Base-by-base conservation (phyloP, 2,113 vertebrate species). In the Coptodon bakossiorum region DNA sequence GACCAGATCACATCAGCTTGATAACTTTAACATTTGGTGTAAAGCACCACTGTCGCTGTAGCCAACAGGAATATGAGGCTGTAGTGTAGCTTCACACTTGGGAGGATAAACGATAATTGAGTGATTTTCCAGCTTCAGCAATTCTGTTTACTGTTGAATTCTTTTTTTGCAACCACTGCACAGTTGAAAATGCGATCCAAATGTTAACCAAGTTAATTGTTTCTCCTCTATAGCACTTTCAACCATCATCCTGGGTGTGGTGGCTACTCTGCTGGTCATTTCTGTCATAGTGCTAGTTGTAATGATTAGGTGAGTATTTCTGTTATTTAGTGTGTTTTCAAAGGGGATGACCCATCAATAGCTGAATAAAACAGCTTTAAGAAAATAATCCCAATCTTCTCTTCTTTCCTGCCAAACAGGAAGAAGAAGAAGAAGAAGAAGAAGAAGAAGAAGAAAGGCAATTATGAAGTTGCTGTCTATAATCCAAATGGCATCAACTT, bases 271-370 rank as follows among this genome's bases (percentile, higher is more conserved):
- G 81, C 88, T 98, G 13, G 9, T 81, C 0, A 84, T 93, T 66
- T 79, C 86, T 11, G 22, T 84, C 22, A 48, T 92, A 3, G 91
- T 97, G 5, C 95, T 96, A 78, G 83, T 95, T 40, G 50, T 96
- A 40, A 96, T 95, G 85, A 96, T 96, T 71, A 97, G 96, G 98
- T 98, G 94, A 92, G 98, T 97, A 7, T 63, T 40, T 54, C 34
- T 66, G 7, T 6, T 73, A 43, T 73, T 73, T 73, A 38, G 31
- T 16, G 22, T 45, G 14, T n/a, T 80, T 54, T 78, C 40, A 45
- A 43, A 4, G 8, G 22, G 38, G 22, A 73, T 1, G 68, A 45
- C 40, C 43, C 14, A 61, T 50, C 24, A 7, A 50, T 31, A 19
- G 40, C 10, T 38, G 10, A 66, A 66, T 38, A 38, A n/a, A 38